Conservation (phyloP, 2,888 invertebrate genomes). For the Zaprionus bogoriensis region DNA sequence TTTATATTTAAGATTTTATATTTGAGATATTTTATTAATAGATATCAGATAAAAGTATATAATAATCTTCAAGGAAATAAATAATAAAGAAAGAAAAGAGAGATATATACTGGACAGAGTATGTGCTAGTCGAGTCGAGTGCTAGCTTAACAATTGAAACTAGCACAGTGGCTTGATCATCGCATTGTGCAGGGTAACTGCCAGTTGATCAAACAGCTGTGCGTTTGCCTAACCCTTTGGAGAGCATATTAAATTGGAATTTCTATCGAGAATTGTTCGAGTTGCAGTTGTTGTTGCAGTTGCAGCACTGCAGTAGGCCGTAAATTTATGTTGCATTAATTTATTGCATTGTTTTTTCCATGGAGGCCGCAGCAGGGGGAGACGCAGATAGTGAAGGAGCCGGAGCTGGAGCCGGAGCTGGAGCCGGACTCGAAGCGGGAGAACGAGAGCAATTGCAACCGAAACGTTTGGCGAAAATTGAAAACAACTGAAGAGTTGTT, state of each 20-base stretch:
- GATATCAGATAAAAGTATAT: too few species aligned
- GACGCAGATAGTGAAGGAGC: background rate
- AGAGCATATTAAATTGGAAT: slow-evolving; percentile 20
- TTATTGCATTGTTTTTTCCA: slow-evolving; percentile 60
- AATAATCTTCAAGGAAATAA: too few species aligned
- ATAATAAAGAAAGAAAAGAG: too few species aligned
- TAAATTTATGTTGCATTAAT: slow-evolving; percentile 74
- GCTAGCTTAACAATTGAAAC: background rate
- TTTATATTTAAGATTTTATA: too few species aligned
- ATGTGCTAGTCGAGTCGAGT: background rate
- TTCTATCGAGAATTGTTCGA: slow-evolving; percentile 14
- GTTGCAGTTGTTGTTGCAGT: slow-evolving; percentile 9
- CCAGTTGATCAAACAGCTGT: background rate
- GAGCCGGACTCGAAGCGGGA: background rate
- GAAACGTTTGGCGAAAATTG: slow-evolving; percentile 46
- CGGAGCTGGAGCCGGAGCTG: background rate
- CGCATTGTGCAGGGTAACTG: background rate
- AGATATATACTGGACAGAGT: too few species aligned
- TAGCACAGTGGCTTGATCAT: background rate
- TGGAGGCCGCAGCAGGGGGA: slow-evolving; percentile 1
- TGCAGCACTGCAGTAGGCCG: slow-evolving; percentile 71
- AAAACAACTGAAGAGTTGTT: slow-evolving; percentile 41
- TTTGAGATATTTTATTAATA: too few species aligned
- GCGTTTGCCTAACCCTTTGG: background rate
- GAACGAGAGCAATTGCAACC: slow-evolving; percentile 6